Percentiles rank a stretch among this genome's conserved stretches.
Evolutionary conservation across 2,888 invertebrate species (phyloP).

Genomic region (Heteropelma amictum): DNA sequence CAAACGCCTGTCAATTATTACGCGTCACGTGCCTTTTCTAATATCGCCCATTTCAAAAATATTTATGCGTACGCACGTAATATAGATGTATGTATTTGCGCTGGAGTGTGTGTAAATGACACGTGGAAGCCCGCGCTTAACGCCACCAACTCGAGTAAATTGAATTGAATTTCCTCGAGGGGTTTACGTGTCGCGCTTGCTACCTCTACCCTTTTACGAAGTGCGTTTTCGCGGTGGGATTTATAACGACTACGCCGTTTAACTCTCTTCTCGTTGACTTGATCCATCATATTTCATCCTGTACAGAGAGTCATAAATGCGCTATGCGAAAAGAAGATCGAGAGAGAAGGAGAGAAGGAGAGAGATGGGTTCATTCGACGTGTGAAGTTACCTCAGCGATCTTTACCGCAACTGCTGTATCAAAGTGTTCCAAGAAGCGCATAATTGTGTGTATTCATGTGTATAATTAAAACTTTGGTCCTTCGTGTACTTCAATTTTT

Average conservation of each 20-base stretch:
- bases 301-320: background rate
- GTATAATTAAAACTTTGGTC: background rate
- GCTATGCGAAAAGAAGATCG: no score
- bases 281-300: slow-evolving; percentile 19
- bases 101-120: background rate
- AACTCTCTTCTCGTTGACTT: slow-evolving; percentile 26
- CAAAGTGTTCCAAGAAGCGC: slow-evolving; percentile 13
- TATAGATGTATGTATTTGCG: background rate
- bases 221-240: slow-evolving; percentile 41
- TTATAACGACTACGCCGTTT: slow-evolving; percentile 48
- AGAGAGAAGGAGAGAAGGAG: no score
- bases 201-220: slow-evolving; percentile 36
- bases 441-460: slow-evolving; percentile 1
- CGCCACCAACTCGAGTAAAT: slow-evolving; percentile 45
- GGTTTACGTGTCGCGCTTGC: slow-evolving; percentile 47
- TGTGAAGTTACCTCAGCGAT: slow-evolving; percentile 12
- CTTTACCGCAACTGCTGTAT: slow-evolving; percentile 14
- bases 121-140: slow-evolving; percentile 25
- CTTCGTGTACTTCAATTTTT: background rate
- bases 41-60: no score
- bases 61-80: slow-evolving; percentile 6
- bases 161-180: slow-evolving; percentile 53
- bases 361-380: no score
- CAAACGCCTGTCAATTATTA: no score
- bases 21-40: no score